Base-by-base conservation (phyloP, 2,888 invertebrate genomes). In the Andrena dorsata region DNA sequence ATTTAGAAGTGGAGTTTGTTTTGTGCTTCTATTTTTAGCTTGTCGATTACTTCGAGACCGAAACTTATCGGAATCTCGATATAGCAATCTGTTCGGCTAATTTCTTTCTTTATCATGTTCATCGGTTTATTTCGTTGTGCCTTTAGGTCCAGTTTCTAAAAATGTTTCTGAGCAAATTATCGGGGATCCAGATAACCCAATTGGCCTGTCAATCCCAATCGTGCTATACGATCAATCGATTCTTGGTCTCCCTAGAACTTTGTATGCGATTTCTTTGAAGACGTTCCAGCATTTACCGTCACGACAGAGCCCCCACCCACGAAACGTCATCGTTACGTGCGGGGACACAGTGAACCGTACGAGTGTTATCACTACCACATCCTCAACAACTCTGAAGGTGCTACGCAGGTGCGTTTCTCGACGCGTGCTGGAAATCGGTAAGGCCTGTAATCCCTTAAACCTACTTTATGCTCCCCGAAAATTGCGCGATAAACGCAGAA, bases 301-400 rank as follows among this genome's bases (percentile, higher is more conserved):
- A 32, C 49, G 63, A 80, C 20, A 13, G 47, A 63, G 41, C n/a
- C 58, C 28, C 28, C 26, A 23, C 32, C 71, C 28, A 64, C 63
- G 51, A 60, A 53, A 35, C 70, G 69, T n/a, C 41, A 56, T 28
- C 41, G 16, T 30, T 58, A 64, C 10, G 10, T 26, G 56, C 72
- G 47, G 16, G 30, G 32, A 56, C 10, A 60, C 53, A 72, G 4
- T 41, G 10, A 16, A 60, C 41, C 13, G 28, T 68, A 76, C 47
- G 53, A n/a, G 49, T 66, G 20, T 68, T 61, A 56, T n/a, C 72
- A 63, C 75, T 71, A 73, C 77, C 66, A 41, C 41, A 73, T 77
- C 80, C 61, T 77, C 69, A 56, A 77, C 75, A 82, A 77, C 23
- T 49, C 61, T 49, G 41, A 80, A 86, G 86, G 82, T 86, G 84